Conservation (phyloP, 2,113 vertebrate genomes). For the Sus scrofa region T2T-Sscrofa CM000821.6:10111001-10111500, state of each 20-base stretch:
- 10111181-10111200: not conserved
- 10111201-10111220: not conserved
- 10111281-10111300: not conserved
- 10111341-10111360: not conserved
- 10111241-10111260: not conserved
- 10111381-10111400: not conserved
- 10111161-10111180: conserved; percentile 2
- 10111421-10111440: not conserved
- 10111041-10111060: conserved; percentile 3
- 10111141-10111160: not conserved
- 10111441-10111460: not conserved
- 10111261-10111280: not conserved
- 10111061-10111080: not conserved
- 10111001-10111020: not conserved
- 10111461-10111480: not conserved
- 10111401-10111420: not conserved
- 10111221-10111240: not conserved
- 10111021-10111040: not conserved
- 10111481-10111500: conserved; percentile 50
- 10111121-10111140: conserved; percentile 24
- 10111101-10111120: not conserved
- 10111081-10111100: not conserved
- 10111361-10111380: not conserved
- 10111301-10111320: not conserved
- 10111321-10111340: not conserved